phyloP scores from a whole-genome alignment of 2,113 vertebrate genomes.

The Narcine bancroftii region DNA sequence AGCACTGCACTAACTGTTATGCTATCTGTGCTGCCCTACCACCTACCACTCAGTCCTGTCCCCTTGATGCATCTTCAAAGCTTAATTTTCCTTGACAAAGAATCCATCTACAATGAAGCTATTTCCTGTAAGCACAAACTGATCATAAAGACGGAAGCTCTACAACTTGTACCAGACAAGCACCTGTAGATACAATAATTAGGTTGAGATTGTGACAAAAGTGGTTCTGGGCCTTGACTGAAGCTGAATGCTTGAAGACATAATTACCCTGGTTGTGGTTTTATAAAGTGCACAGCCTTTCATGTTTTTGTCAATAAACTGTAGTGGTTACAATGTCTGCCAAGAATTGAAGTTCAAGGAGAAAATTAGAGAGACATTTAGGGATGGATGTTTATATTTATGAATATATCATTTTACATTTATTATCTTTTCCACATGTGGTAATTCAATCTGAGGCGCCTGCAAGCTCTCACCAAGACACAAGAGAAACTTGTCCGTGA shows the following conservation, averaged over 20 bases:
- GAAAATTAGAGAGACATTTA: too few species aligned
- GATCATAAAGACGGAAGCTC: not conserved
- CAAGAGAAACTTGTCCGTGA: too few species aligned
- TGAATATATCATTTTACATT: too few species aligned
- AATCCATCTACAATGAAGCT: not conserved
- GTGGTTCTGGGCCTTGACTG: not conserved
- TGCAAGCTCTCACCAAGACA: too few species aligned
- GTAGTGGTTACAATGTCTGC: not conserved
- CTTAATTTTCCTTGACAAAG: not conserved
- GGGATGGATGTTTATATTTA: too few species aligned
- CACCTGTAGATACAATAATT: not conserved
- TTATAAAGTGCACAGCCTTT: not conserved
- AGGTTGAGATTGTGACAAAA: not conserved
- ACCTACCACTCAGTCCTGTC: not conserved
- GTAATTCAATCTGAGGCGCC: too few species aligned
- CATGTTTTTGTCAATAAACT: not conserved
- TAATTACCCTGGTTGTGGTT: not conserved
- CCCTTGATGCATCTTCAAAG: not conserved
- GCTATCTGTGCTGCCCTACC: too few species aligned
- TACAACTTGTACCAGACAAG: not conserved
- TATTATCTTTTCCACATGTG: too few species aligned
- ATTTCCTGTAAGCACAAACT: not conserved
- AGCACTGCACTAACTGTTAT: too few species aligned
- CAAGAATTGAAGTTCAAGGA: not conserved
- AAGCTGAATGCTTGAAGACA: not conserved